Percentiles rank a stretch among this genome's conserved stretches.
These are phyloP conservation scores for Gadus chalcogrammus DNA, from an alignment of 2,113 vertebrate species.

Conservation along the genomic window DNA sequence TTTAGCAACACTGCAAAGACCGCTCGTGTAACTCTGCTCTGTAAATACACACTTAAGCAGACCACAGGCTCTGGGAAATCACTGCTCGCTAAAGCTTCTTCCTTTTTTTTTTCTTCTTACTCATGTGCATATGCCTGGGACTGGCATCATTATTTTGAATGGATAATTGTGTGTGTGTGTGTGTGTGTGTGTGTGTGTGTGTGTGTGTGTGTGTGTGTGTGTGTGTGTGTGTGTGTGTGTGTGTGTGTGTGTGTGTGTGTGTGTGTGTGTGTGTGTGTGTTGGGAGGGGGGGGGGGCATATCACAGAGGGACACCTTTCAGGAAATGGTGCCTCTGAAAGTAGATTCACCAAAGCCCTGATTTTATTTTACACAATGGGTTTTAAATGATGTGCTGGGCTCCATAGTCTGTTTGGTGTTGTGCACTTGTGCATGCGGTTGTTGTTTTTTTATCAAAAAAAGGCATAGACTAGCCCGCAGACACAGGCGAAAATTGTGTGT, in stretches of 20 bases:
- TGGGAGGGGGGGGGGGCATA: constrained; percentile 3
- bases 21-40: too few relatives aligned
- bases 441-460: too few relatives aligned
- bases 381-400: constrained; percentile 14
- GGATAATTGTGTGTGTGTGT: neutral
- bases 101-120: neutral
- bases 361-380: constrained; percentile 47
- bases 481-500: too few relatives aligned
- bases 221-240: too few relatives aligned
- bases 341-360: constrained; percentile 34
- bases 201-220: too few relatives aligned
- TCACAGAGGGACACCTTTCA: constrained; percentile 9
- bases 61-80: too few relatives aligned
- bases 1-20: too few relatives aligned
- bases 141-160: too few relatives aligned
- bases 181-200: constrained; percentile 21
- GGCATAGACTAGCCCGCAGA: too few relatives aligned
- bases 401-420: constrained; percentile 13
- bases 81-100: too few relatives aligned
- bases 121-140: neutral
- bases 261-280: constrained; percentile 5
- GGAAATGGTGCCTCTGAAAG: constrained; percentile 50
- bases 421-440: neutral
- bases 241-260: constrained; percentile 1
- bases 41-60: too few relatives aligned